A percentile compares a stretch with the other conserved stretches of the same genome.
Evolutionary conservation across 2,888 invertebrate species (phyloP).

Genomic region (Atethmia centrago): DNA sequence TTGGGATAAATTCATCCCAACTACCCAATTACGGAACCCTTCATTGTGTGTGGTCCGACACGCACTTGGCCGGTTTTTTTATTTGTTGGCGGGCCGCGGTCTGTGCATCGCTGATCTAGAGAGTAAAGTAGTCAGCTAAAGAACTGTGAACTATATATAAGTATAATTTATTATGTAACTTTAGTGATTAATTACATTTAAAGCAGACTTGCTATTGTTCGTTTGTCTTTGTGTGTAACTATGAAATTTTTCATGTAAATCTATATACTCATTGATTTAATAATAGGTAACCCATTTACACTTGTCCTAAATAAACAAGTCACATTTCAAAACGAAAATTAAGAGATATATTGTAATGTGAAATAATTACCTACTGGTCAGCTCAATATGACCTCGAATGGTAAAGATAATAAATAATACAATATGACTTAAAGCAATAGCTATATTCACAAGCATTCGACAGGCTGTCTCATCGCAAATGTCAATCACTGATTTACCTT

Average conservation of each 20-base stretch:
- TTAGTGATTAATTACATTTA: conserved; percentile 6
- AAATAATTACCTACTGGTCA: not conserved
- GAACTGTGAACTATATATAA: not conserved
- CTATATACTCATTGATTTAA: conserved; percentile 6
- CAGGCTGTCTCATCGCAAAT: too few relatives aligned
- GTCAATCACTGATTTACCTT: too few relatives aligned
- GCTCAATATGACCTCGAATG: not conserved
- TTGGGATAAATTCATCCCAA: too few relatives aligned
- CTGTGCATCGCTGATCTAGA: too few relatives aligned
- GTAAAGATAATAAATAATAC: not conserved
- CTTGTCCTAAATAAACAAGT: not conserved
- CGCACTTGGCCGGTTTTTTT: too few relatives aligned
- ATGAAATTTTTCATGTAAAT: not conserved
- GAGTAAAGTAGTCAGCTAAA: not conserved
- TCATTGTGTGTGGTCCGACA: too few relatives aligned
- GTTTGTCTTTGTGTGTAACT: conserved; percentile 24
- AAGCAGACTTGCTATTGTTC: conserved; percentile 37
- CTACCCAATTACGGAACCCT: too few relatives aligned
- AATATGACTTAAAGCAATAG: not conserved
- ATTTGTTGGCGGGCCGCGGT: too few relatives aligned
- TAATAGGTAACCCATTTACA: conserved; percentile 31
- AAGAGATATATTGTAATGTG: not conserved
- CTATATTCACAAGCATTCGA: too few relatives aligned
- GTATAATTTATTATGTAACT: not conserved
- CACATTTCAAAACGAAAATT: not conserved